A percentile compares a stretch with the other conserved stretches of the same genome.
These are phyloP conservation scores for Drosophila equinoxialis DNA, from an alignment of 1,140 invertebrate species.

Conservation along the genomic window DNA sequence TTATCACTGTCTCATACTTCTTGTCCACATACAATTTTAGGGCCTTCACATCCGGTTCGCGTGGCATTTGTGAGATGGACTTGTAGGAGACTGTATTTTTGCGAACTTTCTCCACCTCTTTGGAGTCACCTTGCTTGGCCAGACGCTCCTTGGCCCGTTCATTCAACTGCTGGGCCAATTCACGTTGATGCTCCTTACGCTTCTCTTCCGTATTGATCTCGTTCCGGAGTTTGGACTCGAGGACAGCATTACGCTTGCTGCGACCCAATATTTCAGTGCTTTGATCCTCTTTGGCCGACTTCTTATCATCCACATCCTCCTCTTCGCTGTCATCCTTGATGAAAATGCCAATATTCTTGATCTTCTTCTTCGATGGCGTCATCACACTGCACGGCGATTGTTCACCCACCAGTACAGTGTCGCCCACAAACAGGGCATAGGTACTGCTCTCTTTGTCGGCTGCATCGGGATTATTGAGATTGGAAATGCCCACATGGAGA, in stretches of 20 bases:
- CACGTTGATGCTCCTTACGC: constrained; percentile 97
- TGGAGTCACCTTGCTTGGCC: constrained; percentile 92
- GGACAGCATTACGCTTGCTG: constrained; percentile 95
- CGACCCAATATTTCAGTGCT: constrained; percentile 88
- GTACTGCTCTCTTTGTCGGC: constrained; percentile 93
- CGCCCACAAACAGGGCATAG: constrained; percentile 97
- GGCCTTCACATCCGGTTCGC: constrained; percentile 96
- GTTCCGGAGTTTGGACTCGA: constrained; percentile 97
- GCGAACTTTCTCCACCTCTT: constrained; percentile 94
- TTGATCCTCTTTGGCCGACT: constrained; percentile 84
- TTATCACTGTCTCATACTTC: constrained; percentile 98
- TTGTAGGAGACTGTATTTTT: constrained; percentile 99
- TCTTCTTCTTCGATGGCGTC: constrained; percentile 96
- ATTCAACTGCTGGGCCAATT: constrained; percentile 95
- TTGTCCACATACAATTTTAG: constrained; percentile 98
- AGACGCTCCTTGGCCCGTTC: constrained; percentile 95
- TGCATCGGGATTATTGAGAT: constrained; percentile 92
- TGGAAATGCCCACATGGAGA: constrained; percentile 96
- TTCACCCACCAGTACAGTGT: constrained; percentile 97
- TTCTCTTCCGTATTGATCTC: constrained; percentile 99
- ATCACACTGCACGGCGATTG: constrained; percentile 92
- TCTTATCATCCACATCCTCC: constrained; percentile 90
- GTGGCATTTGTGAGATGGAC: constrained; percentile 94
- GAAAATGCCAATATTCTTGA: constrained; percentile 98
- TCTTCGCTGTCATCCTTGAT: constrained; percentile 96